These are phyloP conservation scores for Riptortus pedestris DNA, from an alignment of 1,140 invertebrate genomes.

Conservation along the genomic window DNA sequence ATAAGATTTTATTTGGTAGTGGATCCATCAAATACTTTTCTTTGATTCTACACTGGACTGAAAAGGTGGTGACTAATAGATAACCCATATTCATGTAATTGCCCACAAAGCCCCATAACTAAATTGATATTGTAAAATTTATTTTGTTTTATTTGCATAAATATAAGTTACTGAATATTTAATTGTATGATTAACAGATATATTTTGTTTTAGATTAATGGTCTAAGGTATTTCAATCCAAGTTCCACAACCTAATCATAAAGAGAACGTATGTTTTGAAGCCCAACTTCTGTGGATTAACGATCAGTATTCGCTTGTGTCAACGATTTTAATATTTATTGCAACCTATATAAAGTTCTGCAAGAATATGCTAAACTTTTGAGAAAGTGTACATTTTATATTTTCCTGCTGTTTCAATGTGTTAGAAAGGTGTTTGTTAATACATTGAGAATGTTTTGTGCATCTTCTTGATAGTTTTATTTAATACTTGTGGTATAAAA, in stretches of 20 bases:
- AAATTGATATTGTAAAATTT: too few species aligned
- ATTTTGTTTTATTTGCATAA: too few species aligned
- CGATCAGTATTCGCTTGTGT: conserved; percentile 29
- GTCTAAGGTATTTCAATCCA: conserved; percentile 58
- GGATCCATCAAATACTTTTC: too few species aligned
- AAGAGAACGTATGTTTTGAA: not conserved
- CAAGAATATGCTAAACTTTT: conserved; percentile 10
- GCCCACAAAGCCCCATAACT: too few species aligned
- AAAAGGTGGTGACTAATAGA: too few species aligned
- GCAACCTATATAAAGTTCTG: not conserved
- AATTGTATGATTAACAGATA: too few species aligned
- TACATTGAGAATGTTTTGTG: not conserved
- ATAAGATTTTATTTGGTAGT: too few species aligned
- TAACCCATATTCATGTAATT: too few species aligned
- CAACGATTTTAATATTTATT: conserved; percentile 26
- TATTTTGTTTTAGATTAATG: conserved; percentile 56
- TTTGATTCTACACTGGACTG: too few species aligned
- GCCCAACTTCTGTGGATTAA: conserved; percentile 1
- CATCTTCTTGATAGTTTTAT: not conserved
- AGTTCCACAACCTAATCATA: conserved; percentile 33
- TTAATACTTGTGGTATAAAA: not conserved
- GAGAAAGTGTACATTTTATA: not conserved
- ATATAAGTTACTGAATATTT: too few species aligned
- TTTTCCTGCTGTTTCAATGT: not conserved
- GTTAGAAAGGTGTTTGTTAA: conserved; percentile 3